Percentiles rank a stretch among this genome's conserved stretches.
Conservation (phyloP, 2,797 vertebrate species). For the Rhodeus uyekii region DNA sequence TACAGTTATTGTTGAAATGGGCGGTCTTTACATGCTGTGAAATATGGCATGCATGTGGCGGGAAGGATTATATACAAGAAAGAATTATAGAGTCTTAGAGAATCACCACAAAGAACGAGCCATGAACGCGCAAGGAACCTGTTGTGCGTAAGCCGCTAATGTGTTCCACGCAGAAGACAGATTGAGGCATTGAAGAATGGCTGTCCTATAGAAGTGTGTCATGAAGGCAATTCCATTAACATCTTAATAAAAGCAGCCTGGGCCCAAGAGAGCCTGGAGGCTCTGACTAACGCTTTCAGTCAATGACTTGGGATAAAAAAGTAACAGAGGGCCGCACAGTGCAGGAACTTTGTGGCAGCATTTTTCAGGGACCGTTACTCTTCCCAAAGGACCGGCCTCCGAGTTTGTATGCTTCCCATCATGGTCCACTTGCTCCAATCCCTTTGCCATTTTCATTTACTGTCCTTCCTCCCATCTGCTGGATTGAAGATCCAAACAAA, state of each 20-base stretch:
- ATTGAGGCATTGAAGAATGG: slow-evolving; percentile 68
- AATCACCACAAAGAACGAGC: slow-evolving; percentile 45
- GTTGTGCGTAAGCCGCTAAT: slow-evolving; percentile 69
- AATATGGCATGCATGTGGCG: slow-evolving; percentile 68
- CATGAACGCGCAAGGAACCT: slow-evolving; percentile 53
- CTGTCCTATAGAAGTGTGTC: slow-evolving; percentile 76
- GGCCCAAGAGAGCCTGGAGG: slow-evolving; percentile 71
- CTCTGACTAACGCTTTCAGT: slow-evolving; percentile 59
- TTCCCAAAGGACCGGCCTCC: slow-evolving; percentile 68
- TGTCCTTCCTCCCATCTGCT: slow-evolving; percentile 79
- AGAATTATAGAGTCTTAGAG: slow-evolving; percentile 68
- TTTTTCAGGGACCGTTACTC: slow-evolving; percentile 72
- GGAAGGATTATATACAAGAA: slow-evolving; percentile 20
- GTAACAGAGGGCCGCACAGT: slow-evolving; percentile 57
- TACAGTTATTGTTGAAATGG: slow-evolving; percentile 65
- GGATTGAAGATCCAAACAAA: slow-evolving; percentile 73
- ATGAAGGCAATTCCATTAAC: slow-evolving; percentile 80
- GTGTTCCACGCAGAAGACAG: slow-evolving; percentile 62
- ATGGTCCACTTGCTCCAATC: slow-evolving; percentile 69
- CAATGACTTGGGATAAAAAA: slow-evolving; percentile 39
- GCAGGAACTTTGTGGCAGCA: slow-evolving; percentile 66
- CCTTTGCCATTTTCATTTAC: slow-evolving; percentile 69
- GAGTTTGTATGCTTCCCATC: slow-evolving; percentile 57
- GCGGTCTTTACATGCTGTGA: slow-evolving; percentile 63
- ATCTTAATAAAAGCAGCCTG: slow-evolving; percentile 78